These are phyloP conservation scores for Caerostris extrusa DNA, from an alignment of 1,140 invertebrate species.

Conservation along the genomic window DNA sequence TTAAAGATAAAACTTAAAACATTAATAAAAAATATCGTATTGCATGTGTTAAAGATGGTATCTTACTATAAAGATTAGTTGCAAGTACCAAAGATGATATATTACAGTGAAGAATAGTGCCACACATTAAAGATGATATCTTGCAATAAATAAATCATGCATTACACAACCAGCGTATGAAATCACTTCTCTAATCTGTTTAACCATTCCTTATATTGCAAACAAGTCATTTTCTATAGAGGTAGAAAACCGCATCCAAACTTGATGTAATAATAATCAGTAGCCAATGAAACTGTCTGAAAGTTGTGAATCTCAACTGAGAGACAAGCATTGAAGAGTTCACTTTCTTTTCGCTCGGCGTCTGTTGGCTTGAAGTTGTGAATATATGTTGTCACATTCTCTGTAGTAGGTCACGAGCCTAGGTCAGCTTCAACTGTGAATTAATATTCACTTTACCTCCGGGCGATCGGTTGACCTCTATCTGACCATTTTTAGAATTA, in stretches of 20 bases:
- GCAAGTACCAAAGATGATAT: no score
- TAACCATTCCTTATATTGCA: not conserved
- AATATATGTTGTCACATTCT: constrained; percentile 24
- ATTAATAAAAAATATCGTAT: no score
- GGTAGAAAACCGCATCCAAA: not conserved
- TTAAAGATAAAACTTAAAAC: no score
- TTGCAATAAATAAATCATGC: not conserved
- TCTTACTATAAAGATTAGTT: no score
- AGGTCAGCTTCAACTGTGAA: constrained; percentile 59
- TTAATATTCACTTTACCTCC: constrained; percentile 52
- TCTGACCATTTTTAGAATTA: constrained; percentile 65
- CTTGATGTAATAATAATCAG: not conserved
- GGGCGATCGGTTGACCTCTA: constrained; percentile 51
- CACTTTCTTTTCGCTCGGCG: not conserved
- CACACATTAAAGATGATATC: not conserved
- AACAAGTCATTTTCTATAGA: not conserved
- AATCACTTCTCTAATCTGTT: not conserved
- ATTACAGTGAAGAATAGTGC: no score
- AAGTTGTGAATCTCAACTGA: not conserved
- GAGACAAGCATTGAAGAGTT: not conserved
- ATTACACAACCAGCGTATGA: not conserved
- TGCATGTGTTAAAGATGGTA: no score
- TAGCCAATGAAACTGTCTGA: not conserved
- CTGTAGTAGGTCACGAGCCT: constrained; percentile 46
- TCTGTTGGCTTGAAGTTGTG: not conserved